phyloP scores from a whole-genome alignment of 2,797 vertebrate genomes.

The Rhinichthys osculus region DNA sequence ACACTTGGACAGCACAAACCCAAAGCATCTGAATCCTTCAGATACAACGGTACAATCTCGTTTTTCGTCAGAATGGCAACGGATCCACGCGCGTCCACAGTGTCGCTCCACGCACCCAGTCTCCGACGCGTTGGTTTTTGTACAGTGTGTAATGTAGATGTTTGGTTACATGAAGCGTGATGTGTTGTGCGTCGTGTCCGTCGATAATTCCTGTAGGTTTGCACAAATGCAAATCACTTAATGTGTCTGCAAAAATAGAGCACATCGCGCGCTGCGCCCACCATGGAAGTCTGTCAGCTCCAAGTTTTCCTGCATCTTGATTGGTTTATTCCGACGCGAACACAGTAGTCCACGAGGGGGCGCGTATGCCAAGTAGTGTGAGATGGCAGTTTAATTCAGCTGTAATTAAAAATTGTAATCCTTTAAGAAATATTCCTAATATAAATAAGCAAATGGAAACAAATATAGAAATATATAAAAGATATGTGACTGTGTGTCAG shows the following conservation, averaged over 20 bases:
- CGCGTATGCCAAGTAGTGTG: background rate
- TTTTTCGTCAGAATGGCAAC: constrained; percentile 31
- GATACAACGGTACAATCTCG: background rate
- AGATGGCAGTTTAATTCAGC: background rate
- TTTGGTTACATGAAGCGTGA: background rate
- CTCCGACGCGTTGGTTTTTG: background rate
- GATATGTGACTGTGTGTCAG: background rate
- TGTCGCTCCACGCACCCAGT: background rate
- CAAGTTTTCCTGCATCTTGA: constrained; percentile 39
- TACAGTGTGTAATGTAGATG: constrained; percentile 3
- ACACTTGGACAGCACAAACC: background rate
- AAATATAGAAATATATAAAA: background rate
- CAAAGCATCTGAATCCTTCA: background rate
- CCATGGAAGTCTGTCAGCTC: background rate
- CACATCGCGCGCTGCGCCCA: background rate
- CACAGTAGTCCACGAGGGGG: constrained; percentile 16
- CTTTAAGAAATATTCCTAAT: background rate
- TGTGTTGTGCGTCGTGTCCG: constrained; percentile 3
- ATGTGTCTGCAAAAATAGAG: background rate
- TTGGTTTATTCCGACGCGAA: constrained; percentile 24
- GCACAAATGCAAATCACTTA: background rate
- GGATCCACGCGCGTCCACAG: background rate
- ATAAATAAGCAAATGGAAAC: background rate
- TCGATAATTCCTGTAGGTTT: background rate
- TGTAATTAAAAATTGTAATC: background rate